Base-by-base conservation (phyloP, 2,797 vertebrate genomes). In the Enoplosus armatus region DNA sequence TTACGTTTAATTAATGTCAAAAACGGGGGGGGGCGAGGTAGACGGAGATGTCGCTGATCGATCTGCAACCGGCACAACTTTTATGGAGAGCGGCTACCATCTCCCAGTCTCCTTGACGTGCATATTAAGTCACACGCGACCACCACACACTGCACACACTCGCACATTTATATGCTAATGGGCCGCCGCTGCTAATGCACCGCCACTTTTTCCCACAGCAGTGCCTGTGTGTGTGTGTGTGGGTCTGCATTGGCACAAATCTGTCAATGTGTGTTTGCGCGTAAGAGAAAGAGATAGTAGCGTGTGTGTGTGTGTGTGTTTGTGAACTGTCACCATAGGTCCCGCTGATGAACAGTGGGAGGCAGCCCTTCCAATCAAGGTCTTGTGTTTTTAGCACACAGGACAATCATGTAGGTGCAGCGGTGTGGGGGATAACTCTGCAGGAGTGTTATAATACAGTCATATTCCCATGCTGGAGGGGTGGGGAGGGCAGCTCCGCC, bases 141-240 rank as follows among this genome's bases (percentile, higher is more conserved):
- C 63, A 9, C 6, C 55, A 26, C 24, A 70, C 77, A 77, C 51
- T 62, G 31, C 63, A 84, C 53, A 82, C 56, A 60, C 70, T 75
- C 47, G 73, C 63, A 79, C 85, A 90, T 91, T 89, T 82, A 85
- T 87, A 90, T 89, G 80, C 72, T 83, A 91, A 91, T 88, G 41
- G 56, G 3, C 45, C 62, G 35, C 60, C 50, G 69, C 67, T 18
- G 47, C 74, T 84, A 84, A 87, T 83, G 62, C 79, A 75, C 82
- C 29, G 1, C 16, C 0, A 26, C 59, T 26, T 73, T 72, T n/a
- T n/a, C n/a, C 43, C 77, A 59, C 59, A 75, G 48, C 41, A 63
- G 37, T 64, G n/a, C n/a, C n/a, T n/a, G n/a, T n/a, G n/a, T n/a
- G n/a, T n/a, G n/a, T n/a, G n/a, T n/a, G n/a, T n/a, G 59, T 70